Percentiles rank a stretch among this genome's conserved stretches.
Conservation (phyloP, 2,888 invertebrate species). For the Phalera bucephala region DNA sequence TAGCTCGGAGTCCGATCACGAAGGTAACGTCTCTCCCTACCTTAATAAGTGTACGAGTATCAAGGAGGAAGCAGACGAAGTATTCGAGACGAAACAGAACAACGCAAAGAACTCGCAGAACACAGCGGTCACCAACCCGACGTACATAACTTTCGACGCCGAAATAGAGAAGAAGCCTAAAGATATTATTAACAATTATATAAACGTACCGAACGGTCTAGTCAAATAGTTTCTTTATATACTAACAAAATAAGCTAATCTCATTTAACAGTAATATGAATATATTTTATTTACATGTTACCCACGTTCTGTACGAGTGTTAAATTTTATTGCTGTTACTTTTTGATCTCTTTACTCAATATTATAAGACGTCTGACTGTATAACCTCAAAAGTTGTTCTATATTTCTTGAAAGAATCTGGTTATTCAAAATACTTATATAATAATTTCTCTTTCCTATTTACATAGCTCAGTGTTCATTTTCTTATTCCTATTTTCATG, state of each 20-base stretch:
- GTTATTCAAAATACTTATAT: too few relatives aligned
- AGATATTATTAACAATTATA: conserved; percentile 58
- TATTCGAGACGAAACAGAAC: conserved; percentile 58
- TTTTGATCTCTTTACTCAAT: conserved; percentile 26
- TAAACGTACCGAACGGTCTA: conserved; percentile 71
- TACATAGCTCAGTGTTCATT: too few relatives aligned
- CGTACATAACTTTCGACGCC: conserved; percentile 63
- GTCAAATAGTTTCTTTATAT: conserved; percentile 63
- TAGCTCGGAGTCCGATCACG: conserved; percentile 71
- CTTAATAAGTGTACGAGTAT: conserved; percentile 58
- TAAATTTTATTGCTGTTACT: conserved; percentile 16
- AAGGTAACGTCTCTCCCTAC: conserved; percentile 56
- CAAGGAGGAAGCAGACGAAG: conserved; percentile 69
- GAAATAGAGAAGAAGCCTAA: conserved; percentile 66
- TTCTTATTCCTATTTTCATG: neutral
- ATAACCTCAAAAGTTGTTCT: too few relatives aligned
- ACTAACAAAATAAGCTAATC: conserved; percentile 32
- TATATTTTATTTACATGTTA: conserved; percentile 5
- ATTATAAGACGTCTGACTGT: too few relatives aligned
- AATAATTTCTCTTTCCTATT: too few relatives aligned
- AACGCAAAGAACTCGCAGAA: conserved; percentile 58
- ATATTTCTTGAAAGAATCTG: too few relatives aligned
- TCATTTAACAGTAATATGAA: conserved; percentile 25
- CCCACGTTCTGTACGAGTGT: conserved; percentile 20
- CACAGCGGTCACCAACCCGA: conserved; percentile 66